Percentiles rank a stretch among this genome's conserved stretches.
These are phyloP conservation scores for Danionella cerebrum DNA, from an alignment of 2,113 vertebrate genomes.

Conservation along the genomic window DNA sequence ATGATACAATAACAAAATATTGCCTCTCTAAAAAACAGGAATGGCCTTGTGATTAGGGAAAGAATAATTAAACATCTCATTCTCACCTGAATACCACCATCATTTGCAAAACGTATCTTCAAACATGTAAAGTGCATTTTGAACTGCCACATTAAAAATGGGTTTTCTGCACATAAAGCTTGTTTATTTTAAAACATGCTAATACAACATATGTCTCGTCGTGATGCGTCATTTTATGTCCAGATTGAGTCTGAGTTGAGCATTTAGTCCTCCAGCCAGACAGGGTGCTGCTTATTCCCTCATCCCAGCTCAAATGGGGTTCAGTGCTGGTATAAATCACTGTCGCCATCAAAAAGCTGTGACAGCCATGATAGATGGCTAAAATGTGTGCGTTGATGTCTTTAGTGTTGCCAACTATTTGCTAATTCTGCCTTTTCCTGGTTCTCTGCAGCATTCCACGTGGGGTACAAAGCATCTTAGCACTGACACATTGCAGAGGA, in stretches of 20 bases:
- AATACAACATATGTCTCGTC: not conserved
- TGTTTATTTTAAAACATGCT: too few relatives aligned
- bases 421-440: conserved; percentile 60
- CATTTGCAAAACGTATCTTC: too few relatives aligned
- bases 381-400: conserved; percentile 72
- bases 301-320: conserved; percentile 58
- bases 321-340: conserved; percentile 71
- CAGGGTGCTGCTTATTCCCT: conserved; percentile 29
- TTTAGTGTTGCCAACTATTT: conserved; percentile 76
- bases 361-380: conserved; percentile 73
- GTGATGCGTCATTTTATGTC: not conserved
- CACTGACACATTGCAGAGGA: too few relatives aligned
- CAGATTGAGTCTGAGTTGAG: conserved; percentile 2
- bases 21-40: too few relatives aligned
- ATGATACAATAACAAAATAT: too few relatives aligned
- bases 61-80: too few relatives aligned
- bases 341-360: conserved; percentile 64
- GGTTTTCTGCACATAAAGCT: too few relatives aligned
- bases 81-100: too few relatives aligned
- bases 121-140: too few relatives aligned
- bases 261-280: conserved; percentile 31
- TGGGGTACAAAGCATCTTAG: conserved; percentile 52
- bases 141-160: too few relatives aligned
- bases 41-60: too few relatives aligned
- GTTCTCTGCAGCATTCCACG: conserved; percentile 41